Evolutionary conservation across 2,113 vertebrate species (phyloP).

Genomic region (Cavia porcellus): DNA sequence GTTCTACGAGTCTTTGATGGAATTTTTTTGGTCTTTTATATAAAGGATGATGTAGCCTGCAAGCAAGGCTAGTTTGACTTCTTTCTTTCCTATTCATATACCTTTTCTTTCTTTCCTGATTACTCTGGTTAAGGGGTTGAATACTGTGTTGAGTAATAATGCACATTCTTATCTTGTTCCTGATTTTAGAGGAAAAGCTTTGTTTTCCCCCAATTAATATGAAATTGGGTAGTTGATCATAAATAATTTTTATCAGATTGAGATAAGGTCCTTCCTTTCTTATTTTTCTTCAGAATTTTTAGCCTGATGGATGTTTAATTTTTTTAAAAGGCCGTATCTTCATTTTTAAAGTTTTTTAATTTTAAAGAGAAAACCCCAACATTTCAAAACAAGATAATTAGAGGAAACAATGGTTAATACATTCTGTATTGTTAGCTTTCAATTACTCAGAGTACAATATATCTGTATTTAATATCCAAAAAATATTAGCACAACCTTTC

Average conservation of each 20-base stretch:
- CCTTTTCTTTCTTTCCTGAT: not conserved
- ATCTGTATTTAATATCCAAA: too few species aligned
- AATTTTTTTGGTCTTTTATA: not conserved
- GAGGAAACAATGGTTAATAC: too few species aligned
- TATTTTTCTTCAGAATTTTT: not conserved
- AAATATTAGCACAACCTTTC: too few species aligned
- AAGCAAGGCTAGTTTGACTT: not conserved
- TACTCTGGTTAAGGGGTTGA: not conserved
- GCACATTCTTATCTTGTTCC: not conserved
- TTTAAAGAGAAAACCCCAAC: too few species aligned
- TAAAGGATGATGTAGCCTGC: not conserved
- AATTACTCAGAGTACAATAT: too few species aligned
- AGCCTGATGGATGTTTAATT: not conserved
- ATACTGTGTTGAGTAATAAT: not conserved
- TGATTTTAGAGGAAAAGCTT: not conserved
- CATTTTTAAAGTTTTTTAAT: not conserved
- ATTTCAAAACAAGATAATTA: too few species aligned
- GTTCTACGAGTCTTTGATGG: not conserved
- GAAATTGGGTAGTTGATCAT: not conserved
- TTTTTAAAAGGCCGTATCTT: not conserved
- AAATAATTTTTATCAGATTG: not conserved
- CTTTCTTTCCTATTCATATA: not conserved
- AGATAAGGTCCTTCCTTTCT: not conserved
- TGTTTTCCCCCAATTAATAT: not conserved
- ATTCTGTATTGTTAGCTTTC: too few species aligned